Percentiles rank a stretch among this genome's conserved stretches.
Conservation (phyloP, 1,140 invertebrate species). For the Musca domestica region DNA sequence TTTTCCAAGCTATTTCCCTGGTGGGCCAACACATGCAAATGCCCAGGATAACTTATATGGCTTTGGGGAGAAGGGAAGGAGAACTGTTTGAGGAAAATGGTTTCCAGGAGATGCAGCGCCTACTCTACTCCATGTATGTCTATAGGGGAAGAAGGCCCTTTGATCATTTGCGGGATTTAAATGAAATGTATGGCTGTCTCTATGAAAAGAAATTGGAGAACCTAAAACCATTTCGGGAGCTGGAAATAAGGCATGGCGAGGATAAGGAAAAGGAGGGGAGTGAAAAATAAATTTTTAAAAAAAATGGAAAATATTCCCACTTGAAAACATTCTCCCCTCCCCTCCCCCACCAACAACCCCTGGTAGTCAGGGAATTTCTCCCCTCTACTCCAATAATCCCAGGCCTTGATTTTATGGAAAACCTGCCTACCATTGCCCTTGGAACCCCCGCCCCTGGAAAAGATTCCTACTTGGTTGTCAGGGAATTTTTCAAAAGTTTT, state of each 20-base stretch:
- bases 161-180: slow-evolving; percentile 17
- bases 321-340: too few species aligned
- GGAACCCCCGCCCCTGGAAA: too few species aligned
- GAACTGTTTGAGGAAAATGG: neutral
- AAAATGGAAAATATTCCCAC: too few species aligned
- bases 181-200: slow-evolving; percentile 17
- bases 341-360: too few species aligned
- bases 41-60: slow-evolving; percentile 10
- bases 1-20: slow-evolving; percentile 13
- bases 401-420: too few species aligned
- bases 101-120: neutral
- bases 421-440: too few species aligned
- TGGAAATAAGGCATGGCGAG: slow-evolving; percentile 2
- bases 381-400: too few species aligned
- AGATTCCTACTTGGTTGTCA: too few species aligned
- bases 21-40: slow-evolving; percentile 22
- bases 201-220: slow-evolving; percentile 3
- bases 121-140: slow-evolving; percentile 21
- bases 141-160: slow-evolving; percentile 9
- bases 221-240: slow-evolving; percentile 1
- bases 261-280: neutral
- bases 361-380: too few species aligned
- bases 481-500: too few species aligned
- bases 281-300: too few species aligned
- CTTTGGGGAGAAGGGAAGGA: neutral